These are phyloP conservation scores for Taurulus bubalis DNA, from an alignment of 2,113 vertebrate genomes.

Conservation along the genomic window DNA sequence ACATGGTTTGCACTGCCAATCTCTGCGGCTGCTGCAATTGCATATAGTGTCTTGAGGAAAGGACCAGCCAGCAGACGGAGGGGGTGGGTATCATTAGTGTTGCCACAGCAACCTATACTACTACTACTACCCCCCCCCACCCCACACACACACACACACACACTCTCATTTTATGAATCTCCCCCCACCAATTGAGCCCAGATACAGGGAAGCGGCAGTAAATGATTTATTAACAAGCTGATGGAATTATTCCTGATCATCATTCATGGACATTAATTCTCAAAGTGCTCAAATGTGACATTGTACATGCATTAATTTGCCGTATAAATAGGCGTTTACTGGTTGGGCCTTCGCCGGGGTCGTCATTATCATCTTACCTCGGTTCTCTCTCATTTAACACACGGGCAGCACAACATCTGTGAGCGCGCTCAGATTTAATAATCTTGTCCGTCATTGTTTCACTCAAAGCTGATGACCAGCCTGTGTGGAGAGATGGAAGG, in stretches of 20 bases:
- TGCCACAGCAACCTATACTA: constrained; percentile 71
- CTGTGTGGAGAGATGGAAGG: not conserved
- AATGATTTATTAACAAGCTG: constrained; percentile 79
- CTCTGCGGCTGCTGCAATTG: constrained; percentile 59
- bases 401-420: constrained; percentile 41
- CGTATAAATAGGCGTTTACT: constrained; percentile 66
- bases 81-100: constrained; percentile 73
- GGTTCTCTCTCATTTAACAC: constrained; percentile 53
- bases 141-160: not conserved
- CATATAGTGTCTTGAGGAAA: constrained; percentile 48
- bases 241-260: constrained; percentile 76
- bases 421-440: constrained; percentile 55
- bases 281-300: constrained; percentile 63
- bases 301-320: constrained; percentile 71
- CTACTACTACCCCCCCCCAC: not conserved
- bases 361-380: constrained; percentile 58
- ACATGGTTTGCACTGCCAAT: constrained; percentile 39
- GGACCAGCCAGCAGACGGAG: constrained; percentile 45
- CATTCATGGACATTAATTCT: constrained; percentile 71
- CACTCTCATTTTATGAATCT: constrained; percentile 62
- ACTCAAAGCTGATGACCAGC: constrained; percentile 32
- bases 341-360: constrained; percentile 44
- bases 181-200: constrained; percentile 64
- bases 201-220: constrained; percentile 60
- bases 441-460: constrained; percentile 44